Base-by-base conservation (phyloP, 2,888 invertebrate genomes). In the Arctia plantaginis region DNA sequence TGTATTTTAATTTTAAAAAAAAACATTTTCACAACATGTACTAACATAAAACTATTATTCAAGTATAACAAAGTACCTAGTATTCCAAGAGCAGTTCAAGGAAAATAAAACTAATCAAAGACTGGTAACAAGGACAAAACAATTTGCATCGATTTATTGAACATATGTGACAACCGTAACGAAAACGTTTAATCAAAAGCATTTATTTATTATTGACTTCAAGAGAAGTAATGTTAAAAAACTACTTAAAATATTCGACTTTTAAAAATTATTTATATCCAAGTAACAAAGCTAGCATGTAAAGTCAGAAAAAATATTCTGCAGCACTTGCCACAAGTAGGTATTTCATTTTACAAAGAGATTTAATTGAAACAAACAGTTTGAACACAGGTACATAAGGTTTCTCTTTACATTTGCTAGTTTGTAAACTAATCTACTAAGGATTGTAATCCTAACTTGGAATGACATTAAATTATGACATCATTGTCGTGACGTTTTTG, bases 81-180 rank as follows among this genome's bases (percentile, higher is more conserved):
- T 47, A 20, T 41, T 65, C 67, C 23, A 72, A 35, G 23, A 30
- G 30, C 41, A 35, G 44, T 70, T 66, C 41, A 74, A 41, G 66
- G 59, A 67, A 35, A 23, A n/a, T 41, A 67, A 55, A n/a, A 47
- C 44, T 39, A 73, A 82, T 77, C 71, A 72, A 82, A 80, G 74
- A 74, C 81, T 66, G 12, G 73, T 72, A 76, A 75, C 85, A 86
- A 84, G 82, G 81, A 83, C 80, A 80, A 59, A 79, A 78, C 81
- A 79, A 85, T 84, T 85, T 80, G 79, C 82, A 82, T 86, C 87
- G 84, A 89, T 85, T 85, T 86, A 88, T 87, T 86, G 86, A 86
- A 77, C 81, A 79, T 77, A 83, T 87, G 87, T 89, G 89, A 89
- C 81, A 86, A 83, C 90, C 91, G 92, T 91, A 90, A 90, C 90